phyloP scores from a whole-genome alignment of 2,113 vertebrate species.

The Terrapene triunguis region DNA sequence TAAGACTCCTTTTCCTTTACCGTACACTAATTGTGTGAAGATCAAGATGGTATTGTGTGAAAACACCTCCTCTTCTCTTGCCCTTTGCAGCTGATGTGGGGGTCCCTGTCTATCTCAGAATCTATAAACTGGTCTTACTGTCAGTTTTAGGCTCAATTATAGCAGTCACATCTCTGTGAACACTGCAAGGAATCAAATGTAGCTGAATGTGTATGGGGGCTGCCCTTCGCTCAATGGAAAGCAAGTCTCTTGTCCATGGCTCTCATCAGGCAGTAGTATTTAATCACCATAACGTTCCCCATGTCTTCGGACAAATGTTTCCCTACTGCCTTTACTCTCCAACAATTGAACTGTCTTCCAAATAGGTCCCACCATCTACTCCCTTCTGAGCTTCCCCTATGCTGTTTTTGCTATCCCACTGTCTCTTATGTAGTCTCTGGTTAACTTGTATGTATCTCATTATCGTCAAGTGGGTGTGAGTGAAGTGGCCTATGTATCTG shows the following conservation, averaged over 20 bases:
- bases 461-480: not conserved
- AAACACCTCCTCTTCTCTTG: not conserved
- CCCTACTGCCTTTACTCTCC: not conserved
- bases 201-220: not conserved
- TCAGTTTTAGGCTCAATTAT: not conserved
- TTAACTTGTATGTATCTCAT: not conserved
- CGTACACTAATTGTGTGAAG: fast-evolving
- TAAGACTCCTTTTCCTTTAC: not conserved
- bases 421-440: not conserved
- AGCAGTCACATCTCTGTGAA: not conserved
- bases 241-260: not conserved
- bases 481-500: not conserved
- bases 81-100: not conserved
- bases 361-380: not conserved
- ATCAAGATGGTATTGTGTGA: not conserved
- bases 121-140: not conserved
- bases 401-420: not conserved
- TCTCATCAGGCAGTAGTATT: not conserved
- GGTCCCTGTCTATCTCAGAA: not conserved
- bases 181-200: not conserved
- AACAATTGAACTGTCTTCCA: not conserved
- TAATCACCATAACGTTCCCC: not conserved
- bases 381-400: not conserved
- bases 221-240: not conserved
- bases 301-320: not conserved